Evolutionary conservation across 2,797 vertebrate genomes (phyloP).

Genomic region (Rhinella marina): DNA sequence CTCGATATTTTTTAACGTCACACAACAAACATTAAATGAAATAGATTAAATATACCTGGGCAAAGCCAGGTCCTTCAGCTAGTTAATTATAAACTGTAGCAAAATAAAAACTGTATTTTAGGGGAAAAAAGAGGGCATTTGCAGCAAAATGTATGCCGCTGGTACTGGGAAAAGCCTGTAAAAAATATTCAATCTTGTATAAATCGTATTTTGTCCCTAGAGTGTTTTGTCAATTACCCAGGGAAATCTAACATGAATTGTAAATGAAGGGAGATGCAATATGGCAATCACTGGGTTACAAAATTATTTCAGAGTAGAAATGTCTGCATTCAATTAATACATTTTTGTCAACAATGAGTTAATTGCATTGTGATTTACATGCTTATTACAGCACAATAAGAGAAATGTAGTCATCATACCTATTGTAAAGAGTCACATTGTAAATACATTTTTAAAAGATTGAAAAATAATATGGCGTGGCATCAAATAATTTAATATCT

Average conservation of each 20-base stretch:
- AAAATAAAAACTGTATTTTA: no score
- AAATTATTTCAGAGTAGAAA: neutral
- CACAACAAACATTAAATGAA: no score
- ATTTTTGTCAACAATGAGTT: neutral
- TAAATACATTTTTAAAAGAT: neutral
- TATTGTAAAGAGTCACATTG: neutral
- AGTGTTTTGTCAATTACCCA: constrained; percentile 18
- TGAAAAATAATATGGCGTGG: neutral
- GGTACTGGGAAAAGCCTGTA: neutral
- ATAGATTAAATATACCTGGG: no score
- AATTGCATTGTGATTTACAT: constrained; percentile 1
- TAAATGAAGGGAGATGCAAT: constrained; percentile 30
- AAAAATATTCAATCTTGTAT: neutral
- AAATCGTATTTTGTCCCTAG: constrained; percentile 12
- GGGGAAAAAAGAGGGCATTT: no score
- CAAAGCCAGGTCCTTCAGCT: no score
- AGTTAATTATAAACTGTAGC: no score
- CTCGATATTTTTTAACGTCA: no score
- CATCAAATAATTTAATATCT: neutral
- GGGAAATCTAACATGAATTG: constrained; percentile 27
- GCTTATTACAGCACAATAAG: neutral
- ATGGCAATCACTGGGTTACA: constrained; percentile 11
- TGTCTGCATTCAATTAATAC: constrained; percentile 23
- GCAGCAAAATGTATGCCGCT: no score
- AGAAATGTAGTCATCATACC: neutral